Evolutionary conservation across 1,140 invertebrate genomes (phyloP).

Genomic region (Heliothis subflexa): DNA sequence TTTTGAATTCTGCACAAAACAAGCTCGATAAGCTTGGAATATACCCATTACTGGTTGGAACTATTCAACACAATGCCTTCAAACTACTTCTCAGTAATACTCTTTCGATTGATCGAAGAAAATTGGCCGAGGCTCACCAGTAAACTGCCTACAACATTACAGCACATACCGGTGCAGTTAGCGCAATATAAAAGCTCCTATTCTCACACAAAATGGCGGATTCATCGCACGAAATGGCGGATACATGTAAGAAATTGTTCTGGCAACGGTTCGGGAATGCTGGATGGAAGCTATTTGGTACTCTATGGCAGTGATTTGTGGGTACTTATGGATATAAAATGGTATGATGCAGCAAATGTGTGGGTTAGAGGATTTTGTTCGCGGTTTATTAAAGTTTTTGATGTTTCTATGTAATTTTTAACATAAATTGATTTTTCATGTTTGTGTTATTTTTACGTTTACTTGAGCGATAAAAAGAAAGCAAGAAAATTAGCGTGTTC

Average conservation of each 20-base stretch:
- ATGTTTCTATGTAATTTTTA: background rate
- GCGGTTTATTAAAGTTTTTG: background rate
- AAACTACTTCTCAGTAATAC: slow-evolving; percentile 14
- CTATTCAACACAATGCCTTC: background rate
- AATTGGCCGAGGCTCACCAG: slow-evolving; percentile 10
- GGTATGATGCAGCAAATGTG: slow-evolving; percentile 5
- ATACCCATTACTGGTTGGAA: background rate
- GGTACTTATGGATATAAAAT: slow-evolving; percentile 26
- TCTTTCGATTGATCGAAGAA: slow-evolving; percentile 7
- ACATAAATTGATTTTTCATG: background rate
- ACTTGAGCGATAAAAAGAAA: background rate
- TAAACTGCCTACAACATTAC: slow-evolving; percentile 5
- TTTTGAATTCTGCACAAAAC: too few species aligned
- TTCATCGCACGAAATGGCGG: slow-evolving; percentile 24
- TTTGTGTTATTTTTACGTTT: background rate
- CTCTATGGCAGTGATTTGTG: slow-evolving; percentile 9
- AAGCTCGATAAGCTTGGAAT: too few species aligned
- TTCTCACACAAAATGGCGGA: slow-evolving; percentile 27
- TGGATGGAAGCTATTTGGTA: slow-evolving; percentile 26
- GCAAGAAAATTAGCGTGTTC: too few species aligned
- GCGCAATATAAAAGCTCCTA: slow-evolving; percentile 14
- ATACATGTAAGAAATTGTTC: slow-evolving; percentile 17
- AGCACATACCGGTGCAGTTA: slow-evolving; percentile 22
- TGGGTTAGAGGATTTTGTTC: slow-evolving; percentile 9
- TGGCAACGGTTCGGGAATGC: slow-evolving; percentile 22